These are phyloP conservation scores for Orthosia cruda DNA, from an alignment of 2,888 invertebrate species.

Conservation along the genomic window DNA sequence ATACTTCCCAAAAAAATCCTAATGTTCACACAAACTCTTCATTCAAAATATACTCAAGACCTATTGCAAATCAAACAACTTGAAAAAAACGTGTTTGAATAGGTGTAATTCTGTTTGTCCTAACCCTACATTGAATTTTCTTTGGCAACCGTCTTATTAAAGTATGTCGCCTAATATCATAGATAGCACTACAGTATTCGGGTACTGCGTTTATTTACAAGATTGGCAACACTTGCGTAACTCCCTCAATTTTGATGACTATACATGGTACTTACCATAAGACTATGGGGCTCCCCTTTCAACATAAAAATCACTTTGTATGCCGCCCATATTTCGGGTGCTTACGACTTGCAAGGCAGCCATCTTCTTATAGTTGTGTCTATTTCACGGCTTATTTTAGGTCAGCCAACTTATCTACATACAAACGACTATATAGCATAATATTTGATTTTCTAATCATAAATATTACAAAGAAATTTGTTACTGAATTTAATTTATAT, in stretches of 20 bases:
- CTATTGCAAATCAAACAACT: slow-evolving; percentile 57
- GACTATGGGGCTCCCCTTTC: slow-evolving; percentile 47
- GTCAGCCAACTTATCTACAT: slow-evolving; percentile 13
- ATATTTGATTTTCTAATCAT: slow-evolving; percentile 4
- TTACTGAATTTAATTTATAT: neutral
- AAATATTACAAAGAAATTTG: neutral
- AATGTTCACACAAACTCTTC: slow-evolving; percentile 46
- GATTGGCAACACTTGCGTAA: slow-evolving; percentile 58
- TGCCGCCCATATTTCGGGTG: slow-evolving; percentile 45
- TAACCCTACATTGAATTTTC: slow-evolving; percentile 39
- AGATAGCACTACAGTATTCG: slow-evolving; percentile 34
- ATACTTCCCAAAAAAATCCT: slow-evolving; percentile 9
- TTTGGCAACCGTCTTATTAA: slow-evolving; percentile 41
- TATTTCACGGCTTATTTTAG: slow-evolving; percentile 25
- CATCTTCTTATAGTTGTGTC: slow-evolving; percentile 22
- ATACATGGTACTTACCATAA: slow-evolving; percentile 51
- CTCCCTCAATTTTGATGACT: slow-evolving; percentile 43
- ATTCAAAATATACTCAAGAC: slow-evolving; percentile 44
- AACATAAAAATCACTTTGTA: slow-evolving; percentile 61
- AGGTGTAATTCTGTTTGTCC: slow-evolving; percentile 55
- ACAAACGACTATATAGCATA: slow-evolving; percentile 24
- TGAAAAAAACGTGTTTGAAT: slow-evolving; percentile 57
- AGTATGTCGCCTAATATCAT: slow-evolving; percentile 44
- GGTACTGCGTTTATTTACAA: slow-evolving; percentile 49
- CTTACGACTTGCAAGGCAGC: slow-evolving; percentile 39